Conservation (phyloP, 2,113 vertebrate genomes). For the Hemichromis elongatus region DNA sequence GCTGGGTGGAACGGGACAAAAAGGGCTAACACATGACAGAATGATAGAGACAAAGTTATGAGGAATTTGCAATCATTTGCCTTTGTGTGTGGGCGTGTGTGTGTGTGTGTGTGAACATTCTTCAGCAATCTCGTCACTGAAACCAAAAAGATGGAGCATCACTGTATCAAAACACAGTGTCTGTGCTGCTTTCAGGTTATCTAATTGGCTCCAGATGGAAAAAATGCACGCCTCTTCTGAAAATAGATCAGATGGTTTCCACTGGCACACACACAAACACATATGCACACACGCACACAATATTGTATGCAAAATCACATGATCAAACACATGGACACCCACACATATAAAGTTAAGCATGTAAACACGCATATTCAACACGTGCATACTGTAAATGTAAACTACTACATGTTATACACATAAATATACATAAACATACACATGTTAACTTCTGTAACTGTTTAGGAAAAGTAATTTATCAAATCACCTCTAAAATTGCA, state of each 20-base stretch:
- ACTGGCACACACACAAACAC: not conserved
- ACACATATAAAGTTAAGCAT: not conserved
- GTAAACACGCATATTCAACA: not conserved
- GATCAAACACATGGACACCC: not conserved
- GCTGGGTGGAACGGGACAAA: conserved; percentile 36
- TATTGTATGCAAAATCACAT: not conserved
- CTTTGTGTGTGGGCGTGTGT: not conserved
- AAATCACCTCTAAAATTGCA: not conserved
- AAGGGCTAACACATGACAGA: conserved; percentile 34
- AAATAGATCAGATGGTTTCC: conserved; percentile 31
- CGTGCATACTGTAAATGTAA: not conserved
- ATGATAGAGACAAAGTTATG: conserved; percentile 40
- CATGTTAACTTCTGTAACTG: not conserved
- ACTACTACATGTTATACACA: not conserved
- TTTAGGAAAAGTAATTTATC: not conserved
- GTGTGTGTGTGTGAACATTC: conserved; percentile 35
- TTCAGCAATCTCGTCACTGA: conserved; percentile 53
- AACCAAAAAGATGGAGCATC: conserved; percentile 24
- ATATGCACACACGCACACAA: not conserved
- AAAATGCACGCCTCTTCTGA: conserved; percentile 19
- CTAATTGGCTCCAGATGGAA: conserved; percentile 44
- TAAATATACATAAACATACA: not conserved
- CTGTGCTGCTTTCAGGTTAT: conserved; percentile 37
- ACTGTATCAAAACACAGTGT: conserved; percentile 42
- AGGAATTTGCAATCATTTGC: conserved; percentile 34